Evolutionary conservation across 92 coral and sea anemone species (phyloP).

Genomic region (Phymanthus crucifer): DNA sequence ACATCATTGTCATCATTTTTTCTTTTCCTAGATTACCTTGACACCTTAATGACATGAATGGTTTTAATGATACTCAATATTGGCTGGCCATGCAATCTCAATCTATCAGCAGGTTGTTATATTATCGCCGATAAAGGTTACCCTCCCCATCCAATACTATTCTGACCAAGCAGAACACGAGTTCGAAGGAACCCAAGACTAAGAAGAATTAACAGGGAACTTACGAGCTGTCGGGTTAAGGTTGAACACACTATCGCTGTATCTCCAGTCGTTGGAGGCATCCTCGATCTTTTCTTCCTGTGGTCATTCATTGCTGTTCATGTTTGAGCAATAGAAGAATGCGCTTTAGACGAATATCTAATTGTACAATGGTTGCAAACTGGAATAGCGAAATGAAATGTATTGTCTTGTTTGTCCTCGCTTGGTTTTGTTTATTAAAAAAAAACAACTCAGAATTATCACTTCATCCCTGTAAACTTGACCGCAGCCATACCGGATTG

Average conservation of each 20-base stretch:
- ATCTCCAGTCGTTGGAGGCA: too few relatives aligned
- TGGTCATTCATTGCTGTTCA: too few relatives aligned
- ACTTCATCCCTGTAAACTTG: too few relatives aligned
- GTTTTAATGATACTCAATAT: conserved; percentile 28
- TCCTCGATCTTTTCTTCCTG: too few relatives aligned
- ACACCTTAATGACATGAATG: conserved; percentile 5
- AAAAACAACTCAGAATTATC: too few relatives aligned
- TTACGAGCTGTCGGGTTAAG: conserved; percentile 18
- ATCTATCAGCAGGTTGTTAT: conserved; percentile 17
- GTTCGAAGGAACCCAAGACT: conserved; percentile 13
- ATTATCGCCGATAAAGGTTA: conserved; percentile 22
- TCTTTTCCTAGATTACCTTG: conserved; percentile 17
- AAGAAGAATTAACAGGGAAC: conserved; percentile 19
- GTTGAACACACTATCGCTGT: conserved; percentile 22
- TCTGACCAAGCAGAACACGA: conserved; percentile 21
- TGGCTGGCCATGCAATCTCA: conserved; percentile 19
- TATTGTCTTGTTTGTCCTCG: too few relatives aligned
- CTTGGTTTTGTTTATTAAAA: too few relatives aligned
- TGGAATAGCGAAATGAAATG: too few relatives aligned
- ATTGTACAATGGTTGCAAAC: too few relatives aligned
- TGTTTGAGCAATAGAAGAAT: too few relatives aligned
- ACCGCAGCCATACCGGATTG: too few relatives aligned
- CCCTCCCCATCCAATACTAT: conserved; percentile 29
- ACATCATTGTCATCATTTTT: not conserved
- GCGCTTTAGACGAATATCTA: too few relatives aligned